phyloP scores from a whole-genome alignment of 2,113 vertebrate genomes.

The Pogona vitticeps region DNA sequence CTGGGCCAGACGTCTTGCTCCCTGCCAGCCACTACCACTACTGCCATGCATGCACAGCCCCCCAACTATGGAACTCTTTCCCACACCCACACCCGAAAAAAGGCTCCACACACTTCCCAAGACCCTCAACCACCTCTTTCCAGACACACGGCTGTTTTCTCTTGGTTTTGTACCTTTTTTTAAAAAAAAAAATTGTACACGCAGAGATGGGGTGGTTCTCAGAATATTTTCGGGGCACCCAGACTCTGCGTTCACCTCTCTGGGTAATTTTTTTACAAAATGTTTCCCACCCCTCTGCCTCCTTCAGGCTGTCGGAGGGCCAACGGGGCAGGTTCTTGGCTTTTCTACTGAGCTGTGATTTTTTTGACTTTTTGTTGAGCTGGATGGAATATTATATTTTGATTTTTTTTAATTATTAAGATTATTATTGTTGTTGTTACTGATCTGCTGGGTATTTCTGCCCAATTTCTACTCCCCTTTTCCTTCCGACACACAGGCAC shows the following conservation, averaged over 20 bases:
- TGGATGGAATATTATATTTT: constrained; percentile 41
- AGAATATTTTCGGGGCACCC: constrained; percentile 4
- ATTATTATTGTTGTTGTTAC: constrained; percentile 22
- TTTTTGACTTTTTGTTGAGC: constrained; percentile 22
- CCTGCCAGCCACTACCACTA: background rate
- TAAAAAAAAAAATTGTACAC: background rate
- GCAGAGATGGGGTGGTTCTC: background rate
- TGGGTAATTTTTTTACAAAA: background rate
- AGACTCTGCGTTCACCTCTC: background rate
- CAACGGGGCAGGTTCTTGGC: background rate
- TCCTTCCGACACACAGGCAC: background rate
- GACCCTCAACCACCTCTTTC: background rate
- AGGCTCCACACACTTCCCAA: too few relatives aligned
- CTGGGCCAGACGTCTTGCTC: background rate
- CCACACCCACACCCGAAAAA: background rate
- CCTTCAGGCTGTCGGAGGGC: background rate
- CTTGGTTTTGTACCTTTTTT: constrained; percentile 5
- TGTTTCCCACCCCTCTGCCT: background rate
- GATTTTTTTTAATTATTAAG: constrained; percentile 12
- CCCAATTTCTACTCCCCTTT: background rate
- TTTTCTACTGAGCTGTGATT: constrained; percentile 46
- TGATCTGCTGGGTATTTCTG: constrained; percentile 19
- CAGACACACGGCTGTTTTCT: background rate
- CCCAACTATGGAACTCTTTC: background rate
- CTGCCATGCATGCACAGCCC: background rate